Evolutionary conservation across 1,140 invertebrate species (phyloP), one percentile per base, ranked within the genome.

Genomic region (Cotesia glomerata): DNA sequence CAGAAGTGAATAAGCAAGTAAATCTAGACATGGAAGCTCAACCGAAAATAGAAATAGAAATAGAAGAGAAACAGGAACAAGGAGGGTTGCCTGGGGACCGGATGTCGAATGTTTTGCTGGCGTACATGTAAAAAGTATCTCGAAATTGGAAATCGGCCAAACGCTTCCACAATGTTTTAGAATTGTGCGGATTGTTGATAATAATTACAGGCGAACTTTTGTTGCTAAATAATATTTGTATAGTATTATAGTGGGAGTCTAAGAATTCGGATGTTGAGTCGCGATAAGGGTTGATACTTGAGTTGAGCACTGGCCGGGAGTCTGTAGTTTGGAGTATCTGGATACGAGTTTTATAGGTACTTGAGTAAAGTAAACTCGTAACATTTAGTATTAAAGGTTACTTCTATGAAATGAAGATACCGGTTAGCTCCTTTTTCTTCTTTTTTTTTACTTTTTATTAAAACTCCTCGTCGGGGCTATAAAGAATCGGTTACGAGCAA

Each of bases 21-120:
- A 45, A 45, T 45, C 39, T 45, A 45, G 39, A 45, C 36, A 34
- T 58, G 16, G 54, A 59, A 63, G 35, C 35, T 26, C 11, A 32
- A 18, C n/a, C 8, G 7, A 11, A 45, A 45, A 8, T 45, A 45
- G 39, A 45, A 61, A 32, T 16, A 11, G 39, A 45, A 54, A 11
- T 51, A 68, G 51, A 32, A 61, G 26, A 16, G 16, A 63, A 26
- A 35, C 8, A 5, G 52, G 14, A 34, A 5, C n/a, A 16, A 35
- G 32, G 26, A 16, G 34, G 56, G 52, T 35, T 45, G 68, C 35
- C 56, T 63, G 26, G 36, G 63, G 45, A 59, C 49, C 64, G 59
- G 69, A 70, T 61, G 74, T 56, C 39, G 69, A 32, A 58, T 78
- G 75, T 78, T 78, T 78, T 78, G 77, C 73, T 78, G 77, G 75